These are phyloP conservation scores for Microcaecilia unicolor DNA, from an alignment of 2,797 vertebrate genomes.

Conservation along the genomic window DNA sequence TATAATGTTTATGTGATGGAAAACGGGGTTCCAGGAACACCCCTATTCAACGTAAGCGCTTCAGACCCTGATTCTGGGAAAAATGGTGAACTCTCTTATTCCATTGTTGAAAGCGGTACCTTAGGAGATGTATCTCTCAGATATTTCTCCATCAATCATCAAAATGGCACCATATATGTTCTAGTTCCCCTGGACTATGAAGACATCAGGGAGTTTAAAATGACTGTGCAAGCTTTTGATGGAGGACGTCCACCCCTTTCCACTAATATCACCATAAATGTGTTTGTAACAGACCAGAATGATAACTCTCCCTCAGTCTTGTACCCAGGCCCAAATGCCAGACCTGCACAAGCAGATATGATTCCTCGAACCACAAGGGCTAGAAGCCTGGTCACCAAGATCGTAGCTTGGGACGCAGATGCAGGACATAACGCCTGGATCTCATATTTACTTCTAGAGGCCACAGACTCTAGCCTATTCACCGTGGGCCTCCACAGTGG, in stretches of 20 bases:
- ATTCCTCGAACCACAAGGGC: slow-evolving; percentile 50
- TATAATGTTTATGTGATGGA: slow-evolving; percentile 74
- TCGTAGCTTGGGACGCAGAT: slow-evolving; percentile 69
- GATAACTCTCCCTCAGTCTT: slow-evolving; percentile 65
- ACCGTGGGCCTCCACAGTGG: slow-evolving; percentile 51
- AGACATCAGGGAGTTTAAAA: slow-evolving; percentile 68
- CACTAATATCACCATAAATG: slow-evolving; percentile 56
- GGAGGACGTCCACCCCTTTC: slow-evolving; percentile 49
- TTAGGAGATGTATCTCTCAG: slow-evolving; percentile 41
- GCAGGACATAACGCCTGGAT: slow-evolving; percentile 79
- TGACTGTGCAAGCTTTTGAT: slow-evolving; percentile 56
- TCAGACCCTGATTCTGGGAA: slow-evolving; percentile 61
- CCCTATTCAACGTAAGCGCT: slow-evolving; percentile 69
- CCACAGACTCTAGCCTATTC: slow-evolving; percentile 68
- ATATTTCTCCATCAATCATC: slow-evolving; percentile 79
- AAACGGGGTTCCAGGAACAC: slow-evolving; percentile 63
- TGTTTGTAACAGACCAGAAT: slow-evolving; percentile 66
- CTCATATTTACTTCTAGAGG: slow-evolving; percentile 61
- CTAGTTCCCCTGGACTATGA: slow-evolving; percentile 83
- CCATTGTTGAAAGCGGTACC: slow-evolving; percentile 40
- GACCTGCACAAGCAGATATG: slow-evolving; percentile 31
- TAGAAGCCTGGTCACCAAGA: slow-evolving; percentile 63
- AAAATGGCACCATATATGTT: slow-evolving; percentile 75
- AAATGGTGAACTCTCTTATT: slow-evolving; percentile 59
- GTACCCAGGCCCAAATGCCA: slow-evolving; percentile 50